Conservation (phyloP, 2,113 vertebrate genomes). For the Laticauda laticaudata region DNA sequence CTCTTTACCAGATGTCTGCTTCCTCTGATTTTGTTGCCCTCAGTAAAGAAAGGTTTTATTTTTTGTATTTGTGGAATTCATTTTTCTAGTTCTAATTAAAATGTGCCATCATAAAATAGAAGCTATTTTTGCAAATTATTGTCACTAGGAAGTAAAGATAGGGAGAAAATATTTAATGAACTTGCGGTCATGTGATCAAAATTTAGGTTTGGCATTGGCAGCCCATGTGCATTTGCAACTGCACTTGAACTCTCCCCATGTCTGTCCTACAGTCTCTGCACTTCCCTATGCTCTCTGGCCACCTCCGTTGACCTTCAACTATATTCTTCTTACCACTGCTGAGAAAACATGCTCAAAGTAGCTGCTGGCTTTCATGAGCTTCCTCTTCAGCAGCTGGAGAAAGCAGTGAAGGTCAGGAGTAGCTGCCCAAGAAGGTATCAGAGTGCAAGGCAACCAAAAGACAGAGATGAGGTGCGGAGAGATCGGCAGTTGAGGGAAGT, state of each 20-base stretch:
- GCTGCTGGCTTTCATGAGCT: neutral
- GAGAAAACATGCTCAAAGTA: neutral
- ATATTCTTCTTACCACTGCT: neutral
- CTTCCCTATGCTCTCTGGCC: too few species aligned
- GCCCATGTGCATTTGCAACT: neutral
- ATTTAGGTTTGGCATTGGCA: neutral
- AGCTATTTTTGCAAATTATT: too few species aligned
- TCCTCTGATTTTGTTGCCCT: neutral
- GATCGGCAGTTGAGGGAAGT: neutral
- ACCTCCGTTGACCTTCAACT: neutral
- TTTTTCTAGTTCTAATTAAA: neutral
- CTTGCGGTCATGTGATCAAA: neutral
- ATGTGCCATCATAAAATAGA: neutral
- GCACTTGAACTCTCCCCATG: neutral
- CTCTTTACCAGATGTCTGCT: neutral
- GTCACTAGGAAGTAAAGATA: too few species aligned
- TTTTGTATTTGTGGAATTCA: neutral
- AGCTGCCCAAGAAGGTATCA: rapidly evolving
- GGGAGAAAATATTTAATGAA: too few species aligned
- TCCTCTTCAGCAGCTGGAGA: neutral
- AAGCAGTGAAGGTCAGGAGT: neutral
- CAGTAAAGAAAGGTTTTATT: neutral
- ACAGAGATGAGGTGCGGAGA: neutral
- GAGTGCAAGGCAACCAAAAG: neutral
- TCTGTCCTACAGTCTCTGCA: neutral